Evolutionary conservation across 2,888 invertebrate genomes (phyloP), one percentile per base, ranked within the genome.

Genomic region (Scotopteryx bipunctaria): DNA sequence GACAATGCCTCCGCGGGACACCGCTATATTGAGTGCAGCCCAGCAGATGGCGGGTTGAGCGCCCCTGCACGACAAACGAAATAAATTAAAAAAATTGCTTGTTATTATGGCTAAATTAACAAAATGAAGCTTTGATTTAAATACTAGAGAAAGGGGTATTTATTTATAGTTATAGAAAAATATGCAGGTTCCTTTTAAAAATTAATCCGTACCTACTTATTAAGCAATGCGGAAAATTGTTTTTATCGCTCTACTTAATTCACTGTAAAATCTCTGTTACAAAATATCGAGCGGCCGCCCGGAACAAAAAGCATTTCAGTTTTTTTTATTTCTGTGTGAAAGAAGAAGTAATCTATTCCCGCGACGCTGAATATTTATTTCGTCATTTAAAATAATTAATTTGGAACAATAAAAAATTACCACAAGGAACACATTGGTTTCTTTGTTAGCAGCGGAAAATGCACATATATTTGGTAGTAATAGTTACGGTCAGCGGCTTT

Each of bases 1-100:
- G 81, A 90, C 89, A 90, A 90, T 84, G 64, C 67, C 90, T 73
- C 90, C 65, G 71, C 88, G 86, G 88, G 90, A 77, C 73, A 74
- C 67, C 84, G 71, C 64, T 64, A 68, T 83, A 82, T 84, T 83
- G 76, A 77, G 73, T 71, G 71, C 69, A 66, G 74, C 73, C 73
- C 79, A 77, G 72, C 89, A 89, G 88, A 89, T 89, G 89, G 81
- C 77, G 77, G 61, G 63, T 53, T 63, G 66, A 62, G 66, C 57
- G 52, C 70, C 70, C 73, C 71, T 69, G 49, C 41, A 21, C 16
- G 48, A 37, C 43, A 59, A 61, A 61, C 65, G 71, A 79, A 76
- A 71, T 69, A 74, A 73, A 76, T 76, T 76, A 67, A 73, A 73
- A 73, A 81, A 74, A 69, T 59, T 63, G 52, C 50, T 68, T 66